A percentile compares a stretch with the other conserved stretches of the same genome.
Conservation (phyloP, 2,113 vertebrate species). For the Grammomys dolichurus region DNA sequence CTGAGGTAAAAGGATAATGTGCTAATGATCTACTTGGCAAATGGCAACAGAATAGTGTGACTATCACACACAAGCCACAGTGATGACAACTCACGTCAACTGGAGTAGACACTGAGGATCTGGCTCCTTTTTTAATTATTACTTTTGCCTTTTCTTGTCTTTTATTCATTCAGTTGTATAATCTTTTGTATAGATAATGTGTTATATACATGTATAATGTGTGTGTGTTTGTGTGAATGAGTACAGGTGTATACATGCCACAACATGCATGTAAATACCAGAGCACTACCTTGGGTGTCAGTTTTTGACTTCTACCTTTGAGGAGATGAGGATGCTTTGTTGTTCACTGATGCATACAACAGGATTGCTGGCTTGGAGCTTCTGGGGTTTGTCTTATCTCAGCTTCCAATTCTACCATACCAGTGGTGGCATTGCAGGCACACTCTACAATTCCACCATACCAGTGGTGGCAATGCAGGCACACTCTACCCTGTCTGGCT, state of each 20-base stretch:
- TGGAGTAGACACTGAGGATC: not conserved
- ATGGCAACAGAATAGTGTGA: slow-evolving; percentile 4
- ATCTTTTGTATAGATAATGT: not conserved
- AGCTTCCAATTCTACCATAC: too few relatives aligned
- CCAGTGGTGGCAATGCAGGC: not conserved
- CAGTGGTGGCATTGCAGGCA: not conserved
- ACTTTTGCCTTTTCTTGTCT: not conserved
- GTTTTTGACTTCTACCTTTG: not conserved
- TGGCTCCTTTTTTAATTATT: not conserved
- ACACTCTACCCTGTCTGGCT: not conserved
- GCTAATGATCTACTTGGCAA: not conserved
- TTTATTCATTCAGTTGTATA: not conserved
- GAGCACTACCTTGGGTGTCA: not conserved
- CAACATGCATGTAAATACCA: not conserved
- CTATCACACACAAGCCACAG: not conserved
- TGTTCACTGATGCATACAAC: not conserved
- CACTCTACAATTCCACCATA: not conserved
- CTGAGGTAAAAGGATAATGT: not conserved
- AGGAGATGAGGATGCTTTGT: not conserved
- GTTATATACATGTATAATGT: not conserved
- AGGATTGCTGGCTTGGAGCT: not conserved
- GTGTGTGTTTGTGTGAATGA: not conserved
- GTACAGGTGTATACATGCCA: not conserved
- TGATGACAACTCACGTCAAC: not conserved
- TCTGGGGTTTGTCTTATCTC: not conserved